These are phyloP conservation scores for Napeogenes inachia DNA, from an alignment of 2,888 invertebrate species.

Conservation along the genomic window DNA sequence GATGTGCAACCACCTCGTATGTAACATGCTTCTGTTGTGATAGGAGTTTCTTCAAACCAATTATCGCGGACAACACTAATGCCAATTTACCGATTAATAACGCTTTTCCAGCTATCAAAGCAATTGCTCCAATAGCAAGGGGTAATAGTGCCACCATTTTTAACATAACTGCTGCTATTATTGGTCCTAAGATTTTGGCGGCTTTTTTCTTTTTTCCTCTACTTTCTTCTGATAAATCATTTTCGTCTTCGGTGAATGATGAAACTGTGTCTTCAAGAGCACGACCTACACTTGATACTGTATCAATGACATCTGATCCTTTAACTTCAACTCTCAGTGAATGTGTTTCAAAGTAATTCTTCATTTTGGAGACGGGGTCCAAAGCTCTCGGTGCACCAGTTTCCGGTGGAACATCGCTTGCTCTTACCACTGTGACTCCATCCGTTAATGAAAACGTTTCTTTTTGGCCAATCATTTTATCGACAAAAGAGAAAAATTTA, in stretches of 20 bases:
- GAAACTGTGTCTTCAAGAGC: constrained; percentile 86
- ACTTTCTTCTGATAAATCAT: constrained; percentile 80
- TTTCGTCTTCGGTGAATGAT: constrained; percentile 78
- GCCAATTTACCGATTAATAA: constrained; percentile 90
- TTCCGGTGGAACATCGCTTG: constrained; percentile 81
- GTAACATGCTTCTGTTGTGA: constrained; percentile 91
- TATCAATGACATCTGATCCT: constrained; percentile 88
- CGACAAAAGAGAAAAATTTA: constrained; percentile 90
- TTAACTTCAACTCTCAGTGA: constrained; percentile 90
- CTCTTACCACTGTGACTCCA: constrained; percentile 89
- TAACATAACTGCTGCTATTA: constrained; percentile 84
- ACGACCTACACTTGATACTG: constrained; percentile 87
- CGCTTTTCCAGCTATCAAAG: constrained; percentile 91
- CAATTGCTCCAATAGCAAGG: constrained; percentile 87
- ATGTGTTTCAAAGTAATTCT: constrained; percentile 87
- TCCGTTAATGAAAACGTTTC: constrained; percentile 88
- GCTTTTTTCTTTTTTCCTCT: constrained; percentile 91
- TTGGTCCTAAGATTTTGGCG: constrained; percentile 85
- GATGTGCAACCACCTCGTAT: constrained; percentile 91
- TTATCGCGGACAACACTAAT: constrained; percentile 87
- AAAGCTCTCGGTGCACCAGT: constrained; percentile 88
- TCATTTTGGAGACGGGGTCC: constrained; percentile 82
- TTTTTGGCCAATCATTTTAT: constrained; percentile 88
- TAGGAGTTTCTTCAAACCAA: constrained; percentile 89
- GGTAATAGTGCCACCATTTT: constrained; percentile 89